A percentile compares a stretch with the other conserved stretches of the same genome.
These are phyloP conservation scores for Drosophila bunnanda DNA, from an alignment of 2,888 invertebrate species.

Conservation along the genomic window DNA sequence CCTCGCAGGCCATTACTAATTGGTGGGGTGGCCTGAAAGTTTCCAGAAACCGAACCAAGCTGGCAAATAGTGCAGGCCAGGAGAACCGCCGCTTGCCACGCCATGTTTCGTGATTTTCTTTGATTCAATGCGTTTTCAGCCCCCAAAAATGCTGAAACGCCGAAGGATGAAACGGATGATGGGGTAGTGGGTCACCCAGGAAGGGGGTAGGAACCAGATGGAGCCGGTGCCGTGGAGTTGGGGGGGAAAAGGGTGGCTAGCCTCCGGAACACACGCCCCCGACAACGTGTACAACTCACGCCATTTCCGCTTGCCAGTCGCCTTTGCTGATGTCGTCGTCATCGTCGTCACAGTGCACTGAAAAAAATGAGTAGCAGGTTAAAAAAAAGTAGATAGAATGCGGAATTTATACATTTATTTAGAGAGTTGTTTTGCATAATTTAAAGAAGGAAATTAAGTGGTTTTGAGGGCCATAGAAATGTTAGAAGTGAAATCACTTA, in stretches of 20 bases:
- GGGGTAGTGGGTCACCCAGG: conserved; percentile 8
- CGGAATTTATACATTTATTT: not conserved
- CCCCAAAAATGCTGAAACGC: conserved; percentile 3
- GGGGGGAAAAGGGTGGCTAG: not conserved
- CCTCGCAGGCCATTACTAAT: conserved; percentile 45
- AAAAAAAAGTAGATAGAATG: not conserved
- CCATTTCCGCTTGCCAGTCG: conserved; percentile 66
- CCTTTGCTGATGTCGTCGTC: conserved; percentile 28
- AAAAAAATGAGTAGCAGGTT: not conserved
- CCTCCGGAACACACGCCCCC: conserved; percentile 57
- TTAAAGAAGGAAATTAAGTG: not conserved
- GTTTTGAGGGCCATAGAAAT: not conserved
- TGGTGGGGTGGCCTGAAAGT: conserved; percentile 41
- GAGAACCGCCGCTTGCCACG: conserved; percentile 76
- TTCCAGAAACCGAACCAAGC: conserved; percentile 21
- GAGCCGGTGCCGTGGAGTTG: conserved; percentile 4
- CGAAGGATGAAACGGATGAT: conserved; percentile 13
- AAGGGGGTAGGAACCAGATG: not conserved
- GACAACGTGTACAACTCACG: conserved; percentile 70
- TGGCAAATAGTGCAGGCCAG: conserved; percentile 25
- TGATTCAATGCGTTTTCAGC: conserved; percentile 45
- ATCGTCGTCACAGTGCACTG: conserved; percentile 27
- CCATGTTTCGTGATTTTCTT: conserved; percentile 77
- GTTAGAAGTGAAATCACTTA: not conserved
- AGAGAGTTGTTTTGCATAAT: not conserved